Base-by-base conservation (phyloP, 53 echinoderm and acorn worm genomes). In the Crossaster papposus region DNA sequence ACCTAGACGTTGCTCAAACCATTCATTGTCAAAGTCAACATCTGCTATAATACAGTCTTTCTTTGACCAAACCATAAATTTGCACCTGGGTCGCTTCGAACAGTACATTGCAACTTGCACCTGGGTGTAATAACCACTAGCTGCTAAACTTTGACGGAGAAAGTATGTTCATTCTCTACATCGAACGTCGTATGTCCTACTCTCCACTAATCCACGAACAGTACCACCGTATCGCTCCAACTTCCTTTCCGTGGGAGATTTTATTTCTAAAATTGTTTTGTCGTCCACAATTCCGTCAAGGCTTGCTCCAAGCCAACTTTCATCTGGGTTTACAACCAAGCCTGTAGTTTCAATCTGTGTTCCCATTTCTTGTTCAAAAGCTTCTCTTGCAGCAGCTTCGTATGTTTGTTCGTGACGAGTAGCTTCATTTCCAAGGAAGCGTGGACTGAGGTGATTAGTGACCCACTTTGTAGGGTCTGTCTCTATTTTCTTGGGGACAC, bases 281-380 rank as follows among this genome's bases (percentile, higher is more conserved):
- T 85, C 80, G 51, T 90, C 93, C 3, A 93, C 68, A 11, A 85
- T 68, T 6, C 90, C 93, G 78, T 93, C 90, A 3, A 93, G 62
- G 38, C 93, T 93, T 30, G 93, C 93, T 64, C 88, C 93, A 37
- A 93, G 75, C 90, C 93, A 90, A 50, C 82, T 90, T 30, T 85
- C 53, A 22, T 72, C 64, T 17, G 87, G 93, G 22, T 80, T 86
- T 22, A 93, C 87, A 30, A 90, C 36, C 1, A 93, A 64, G 6
- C 93, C 93, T 28, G 86, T 86, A 4, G 15, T 23, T 78, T 13
- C 26, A 3, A 78, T 22, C 38, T 78, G 29, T 37, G 15, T 72
- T 26, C 28, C 87, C 2, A 51, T 78, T 4, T 17, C 38, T 22
- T 22, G 8, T 10, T 50, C 18, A 78, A 78, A 78, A 5, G 15